Evolutionary conservation across 1,140 invertebrate species (phyloP).

Genomic region (Odontomachus brunneus): DNA sequence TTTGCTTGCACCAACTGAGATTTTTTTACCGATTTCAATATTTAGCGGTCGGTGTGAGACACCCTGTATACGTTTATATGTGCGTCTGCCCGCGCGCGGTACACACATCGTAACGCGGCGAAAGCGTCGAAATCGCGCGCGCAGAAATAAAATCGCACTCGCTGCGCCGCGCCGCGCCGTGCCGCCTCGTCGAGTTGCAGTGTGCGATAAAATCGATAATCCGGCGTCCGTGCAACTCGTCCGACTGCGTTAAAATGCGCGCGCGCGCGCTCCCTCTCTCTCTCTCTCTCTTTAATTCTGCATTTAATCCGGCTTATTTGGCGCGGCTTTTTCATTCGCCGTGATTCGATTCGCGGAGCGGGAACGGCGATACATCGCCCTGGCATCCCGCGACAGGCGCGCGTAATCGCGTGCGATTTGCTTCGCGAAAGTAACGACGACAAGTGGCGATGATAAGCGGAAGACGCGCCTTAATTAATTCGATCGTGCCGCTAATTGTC

Average conservation of each 20-base stretch:
- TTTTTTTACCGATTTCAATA: no score
- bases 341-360: constrained; percentile 26
- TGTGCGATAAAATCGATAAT: constrained; percentile 68
- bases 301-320: constrained; percentile 58
- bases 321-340: constrained; percentile 32
- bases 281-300: constrained; percentile 52
- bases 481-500: no score
- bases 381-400: neutral
- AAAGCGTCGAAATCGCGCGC: constrained; percentile 56
- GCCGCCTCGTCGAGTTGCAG: constrained; percentile 22
- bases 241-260: constrained; percentile 54
- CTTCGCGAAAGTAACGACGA: no score
- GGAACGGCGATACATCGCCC: constrained; percentile 21
- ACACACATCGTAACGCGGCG: constrained; percentile 46
- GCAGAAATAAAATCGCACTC: constrained; percentile 62
- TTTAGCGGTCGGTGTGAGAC: no score
- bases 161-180: neutral
- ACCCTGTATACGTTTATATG: neutral
- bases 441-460: no score
- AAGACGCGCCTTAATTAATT: no score
- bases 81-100: neutral
- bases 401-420: neutral
- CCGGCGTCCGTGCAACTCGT: constrained; percentile 54
- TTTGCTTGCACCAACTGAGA: no score
- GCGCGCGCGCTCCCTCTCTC: constrained; percentile 19